phyloP scores from a whole-genome alignment of 2,113 vertebrate species.

The Acanthisitta chloris region DNA sequence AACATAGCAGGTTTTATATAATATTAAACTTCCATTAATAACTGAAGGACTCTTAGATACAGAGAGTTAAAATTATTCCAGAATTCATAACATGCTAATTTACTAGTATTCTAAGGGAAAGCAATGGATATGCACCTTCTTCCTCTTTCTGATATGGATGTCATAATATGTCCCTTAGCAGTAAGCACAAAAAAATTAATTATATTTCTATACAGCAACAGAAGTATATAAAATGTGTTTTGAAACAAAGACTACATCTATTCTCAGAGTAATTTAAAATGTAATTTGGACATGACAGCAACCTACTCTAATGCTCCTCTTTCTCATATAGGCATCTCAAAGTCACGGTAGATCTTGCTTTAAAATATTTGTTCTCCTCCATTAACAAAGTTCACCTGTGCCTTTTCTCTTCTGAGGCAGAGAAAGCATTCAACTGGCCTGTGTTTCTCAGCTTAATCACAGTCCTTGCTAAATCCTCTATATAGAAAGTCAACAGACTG shows the following conservation, averaged over 20 bases:
- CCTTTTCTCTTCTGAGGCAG: background rate
- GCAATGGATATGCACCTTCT: background rate
- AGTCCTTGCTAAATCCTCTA: background rate
- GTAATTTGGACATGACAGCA: background rate
- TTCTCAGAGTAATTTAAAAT: background rate
- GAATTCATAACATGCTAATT: background rate
- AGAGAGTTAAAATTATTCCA: background rate
- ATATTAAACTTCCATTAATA: background rate
- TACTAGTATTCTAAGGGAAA: background rate
- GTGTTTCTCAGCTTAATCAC: background rate
- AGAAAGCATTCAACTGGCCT: background rate
- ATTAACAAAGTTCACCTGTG: background rate
- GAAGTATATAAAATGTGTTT: background rate
- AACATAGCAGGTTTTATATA: background rate
- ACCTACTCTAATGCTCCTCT: background rate
- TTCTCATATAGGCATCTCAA: background rate
- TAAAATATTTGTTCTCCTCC: background rate
- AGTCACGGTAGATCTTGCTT: background rate
- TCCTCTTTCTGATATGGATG: background rate
- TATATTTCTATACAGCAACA: background rate
- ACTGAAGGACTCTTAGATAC: background rate
- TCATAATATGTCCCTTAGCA: background rate
- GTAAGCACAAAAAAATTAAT: background rate
- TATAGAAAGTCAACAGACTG: conserved; percentile 11
- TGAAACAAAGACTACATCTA: background rate